These are phyloP conservation scores for Saguinus midas DNA, from an alignment of 2,113 vertebrate genomes.

Conservation along the genomic window DNA sequence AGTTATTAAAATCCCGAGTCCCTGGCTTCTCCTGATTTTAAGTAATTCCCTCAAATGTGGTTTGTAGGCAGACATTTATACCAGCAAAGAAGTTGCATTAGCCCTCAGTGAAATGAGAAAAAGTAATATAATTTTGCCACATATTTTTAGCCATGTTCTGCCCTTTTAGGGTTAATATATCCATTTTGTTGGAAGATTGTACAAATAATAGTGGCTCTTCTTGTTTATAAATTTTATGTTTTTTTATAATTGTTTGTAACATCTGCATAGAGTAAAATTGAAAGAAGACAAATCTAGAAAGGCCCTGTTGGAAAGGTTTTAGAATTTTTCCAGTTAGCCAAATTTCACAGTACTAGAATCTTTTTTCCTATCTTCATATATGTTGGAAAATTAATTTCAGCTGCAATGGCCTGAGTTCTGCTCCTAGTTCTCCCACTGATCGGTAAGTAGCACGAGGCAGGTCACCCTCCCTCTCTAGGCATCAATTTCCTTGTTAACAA, in stretches of 20 bases:
- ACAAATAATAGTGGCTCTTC: not conserved
- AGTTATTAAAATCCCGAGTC: not conserved
- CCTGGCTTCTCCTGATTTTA: not conserved
- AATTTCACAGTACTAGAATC: not conserved
- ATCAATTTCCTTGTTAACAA: not conserved
- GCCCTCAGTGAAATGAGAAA: not conserved
- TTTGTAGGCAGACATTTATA: not conserved
- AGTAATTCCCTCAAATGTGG: not conserved
- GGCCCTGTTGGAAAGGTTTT: not conserved
- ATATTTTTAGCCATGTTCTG: not conserved
- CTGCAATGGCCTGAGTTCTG: not conserved
- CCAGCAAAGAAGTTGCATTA: not conserved
- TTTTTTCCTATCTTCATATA: not conserved
- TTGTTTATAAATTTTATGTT: not conserved
- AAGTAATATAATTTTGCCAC: not conserved
- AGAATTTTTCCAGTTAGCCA: not conserved
- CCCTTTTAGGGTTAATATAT: not conserved
- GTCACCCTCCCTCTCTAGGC: not conserved
- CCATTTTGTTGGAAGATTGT: not conserved
- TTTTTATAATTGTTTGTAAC: not conserved
- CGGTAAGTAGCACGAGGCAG: accelerated
- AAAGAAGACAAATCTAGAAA: not conserved
- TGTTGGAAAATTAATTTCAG: not conserved
- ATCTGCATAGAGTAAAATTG: not conserved
- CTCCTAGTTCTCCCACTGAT: not conserved